Evolutionary conservation across 1,140 invertebrate species (phyloP).

Genomic region (Dryas iulia): DNA sequence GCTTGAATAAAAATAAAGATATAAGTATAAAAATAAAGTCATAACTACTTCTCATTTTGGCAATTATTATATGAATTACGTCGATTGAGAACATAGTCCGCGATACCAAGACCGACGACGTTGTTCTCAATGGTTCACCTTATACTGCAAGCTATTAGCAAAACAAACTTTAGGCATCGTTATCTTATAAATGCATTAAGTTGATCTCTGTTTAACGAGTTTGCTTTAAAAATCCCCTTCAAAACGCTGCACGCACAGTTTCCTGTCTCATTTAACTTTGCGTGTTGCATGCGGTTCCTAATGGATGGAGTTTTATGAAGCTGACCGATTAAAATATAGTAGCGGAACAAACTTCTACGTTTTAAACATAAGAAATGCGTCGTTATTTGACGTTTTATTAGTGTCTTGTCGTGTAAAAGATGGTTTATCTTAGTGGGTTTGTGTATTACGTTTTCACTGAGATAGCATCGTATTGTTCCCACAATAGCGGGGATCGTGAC

Average conservation of each 20-base stretch:
- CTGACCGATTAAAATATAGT: slow-evolving; percentile 17
- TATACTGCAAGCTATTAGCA: neutral
- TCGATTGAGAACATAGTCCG: too few relatives aligned
- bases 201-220: slow-evolving; percentile 23
- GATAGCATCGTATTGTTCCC: slow-evolving; percentile 47
- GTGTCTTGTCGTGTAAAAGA: slow-evolving; percentile 28
- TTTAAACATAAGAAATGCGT: slow-evolving; percentile 7
- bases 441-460: slow-evolving; percentile 30
- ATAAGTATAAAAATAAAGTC: too few relatives aligned
- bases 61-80: too few relatives aligned
- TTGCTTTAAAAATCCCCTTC: slow-evolving; percentile 18
- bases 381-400: slow-evolving; percentile 12
- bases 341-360: neutral
- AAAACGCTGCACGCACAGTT: slow-evolving; percentile 22
- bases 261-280: slow-evolving; percentile 32
- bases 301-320: slow-evolving; percentile 19
- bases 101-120: too few relatives aligned
- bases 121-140: too few relatives aligned
- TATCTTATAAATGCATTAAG: slow-evolving; percentile 20
- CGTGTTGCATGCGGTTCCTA: slow-evolving; percentile 25
- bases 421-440: slow-evolving; percentile 27
- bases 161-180: neutral
- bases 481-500: slow-evolving; percentile 62
- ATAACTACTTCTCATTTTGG: too few relatives aligned
- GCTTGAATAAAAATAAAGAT: too few relatives aligned